phyloP scores from a whole-genome alignment of 2,888 invertebrate genomes.

The Stenodera caucasica region DNA sequence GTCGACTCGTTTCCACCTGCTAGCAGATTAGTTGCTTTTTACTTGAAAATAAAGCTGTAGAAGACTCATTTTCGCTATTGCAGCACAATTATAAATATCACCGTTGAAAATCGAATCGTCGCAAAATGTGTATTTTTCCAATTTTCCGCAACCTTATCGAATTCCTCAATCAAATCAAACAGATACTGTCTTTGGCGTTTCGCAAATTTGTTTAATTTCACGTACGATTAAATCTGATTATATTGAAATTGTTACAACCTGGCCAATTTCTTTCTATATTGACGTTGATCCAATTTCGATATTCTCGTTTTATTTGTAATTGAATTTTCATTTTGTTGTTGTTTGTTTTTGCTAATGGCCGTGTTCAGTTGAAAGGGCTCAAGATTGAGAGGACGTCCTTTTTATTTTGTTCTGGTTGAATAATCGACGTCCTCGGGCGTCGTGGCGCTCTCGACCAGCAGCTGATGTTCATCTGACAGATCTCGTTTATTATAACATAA shows the following conservation, averaged over 20 bases:
- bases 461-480: constrained; percentile 13
- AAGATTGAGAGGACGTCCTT: neutral
- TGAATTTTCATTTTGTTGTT: neutral
- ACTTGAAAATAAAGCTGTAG: no score
- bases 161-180: neutral
- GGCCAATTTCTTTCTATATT: neutral
- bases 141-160: neutral
- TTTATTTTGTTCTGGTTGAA: neutral
- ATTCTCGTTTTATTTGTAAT: neutral
- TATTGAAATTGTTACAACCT: neutral
- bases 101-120: no score
- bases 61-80: no score
- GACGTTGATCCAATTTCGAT: neutral
- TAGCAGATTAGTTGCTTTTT: no score
- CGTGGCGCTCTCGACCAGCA: neutral
- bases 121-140: neutral
- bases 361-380: neutral
- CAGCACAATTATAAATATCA: no score
- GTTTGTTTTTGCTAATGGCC: neutral
- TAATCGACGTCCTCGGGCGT: constrained; percentile 12
- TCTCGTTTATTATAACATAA: constrained; percentile 14
- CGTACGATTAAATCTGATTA: constrained; percentile 2
- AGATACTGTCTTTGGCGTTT: constrained; percentile 1
- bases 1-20: no score
- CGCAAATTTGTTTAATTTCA: constrained; percentile 6